Evolutionary conservation across 2,797 vertebrate genomes (phyloP).

Genomic region (Pseudomugil tenellus): DNA sequence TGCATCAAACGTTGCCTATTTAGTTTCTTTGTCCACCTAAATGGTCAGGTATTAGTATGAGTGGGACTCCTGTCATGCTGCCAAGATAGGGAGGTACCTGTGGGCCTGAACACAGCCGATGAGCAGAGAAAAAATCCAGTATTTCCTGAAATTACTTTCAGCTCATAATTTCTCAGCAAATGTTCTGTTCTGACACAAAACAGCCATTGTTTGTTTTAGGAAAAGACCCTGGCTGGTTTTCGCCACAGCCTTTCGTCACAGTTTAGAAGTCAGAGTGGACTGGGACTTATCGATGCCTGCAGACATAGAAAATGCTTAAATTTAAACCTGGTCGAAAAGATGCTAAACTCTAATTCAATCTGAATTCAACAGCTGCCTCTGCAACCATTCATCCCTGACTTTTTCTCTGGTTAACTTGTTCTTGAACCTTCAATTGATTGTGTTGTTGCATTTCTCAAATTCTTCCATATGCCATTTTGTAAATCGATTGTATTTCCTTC

Average conservation of each 20-base stretch:
- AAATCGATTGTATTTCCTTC: slow-evolving; percentile 8
- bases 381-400: slow-evolving; percentile 3
- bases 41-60: not conserved
- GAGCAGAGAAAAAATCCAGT: too few relatives aligned
- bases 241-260: not conserved
- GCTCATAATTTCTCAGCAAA: not conserved
- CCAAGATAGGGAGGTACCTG: too few relatives aligned
- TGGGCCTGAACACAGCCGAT: too few relatives aligned
- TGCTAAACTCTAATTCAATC: slow-evolving; percentile 30
- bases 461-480: not conserved
- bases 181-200: not conserved
- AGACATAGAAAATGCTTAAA: not conserved
- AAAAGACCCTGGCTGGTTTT: not conserved
- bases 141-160: not conserved
- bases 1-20: not conserved
- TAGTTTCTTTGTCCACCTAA: not conserved
- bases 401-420: slow-evolving; percentile 31
- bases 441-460: not conserved
- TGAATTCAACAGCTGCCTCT: slow-evolving; percentile 50
- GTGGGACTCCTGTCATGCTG: not conserved
- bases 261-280: not conserved
- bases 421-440: slow-evolving; percentile 3
- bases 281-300: not conserved
- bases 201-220: not conserved
- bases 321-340: not conserved